Base-by-base conservation (phyloP, 2,113 vertebrate genomes). In the Macroglossus sobrinus region DNA sequence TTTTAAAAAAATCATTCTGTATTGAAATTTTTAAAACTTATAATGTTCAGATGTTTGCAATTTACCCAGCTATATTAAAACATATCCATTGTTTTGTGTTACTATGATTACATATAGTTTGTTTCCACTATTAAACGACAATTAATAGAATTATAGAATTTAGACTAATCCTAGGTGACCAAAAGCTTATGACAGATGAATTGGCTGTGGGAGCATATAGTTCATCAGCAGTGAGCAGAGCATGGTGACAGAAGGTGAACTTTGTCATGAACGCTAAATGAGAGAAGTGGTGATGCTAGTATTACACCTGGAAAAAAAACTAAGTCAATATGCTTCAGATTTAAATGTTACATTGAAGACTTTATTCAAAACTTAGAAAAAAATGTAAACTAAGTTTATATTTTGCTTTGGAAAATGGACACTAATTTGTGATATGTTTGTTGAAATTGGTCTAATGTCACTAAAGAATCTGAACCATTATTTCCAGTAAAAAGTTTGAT, bases 231-330 rank as follows among this genome's bases (percentile, higher is more conserved):
- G 15, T 71, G 35, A 6, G 7, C 15, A 4, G 5, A 53, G 26
- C 2, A 6, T 0, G 47, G 11, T 75, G 26, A 50, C 4, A 7
- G 3, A 33, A 53, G 10, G 26, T 50, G 5, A 38, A 10, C 22
- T 19, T 61, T 35, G 24, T 24, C 16, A 33, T n/a, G n/a, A 28
- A 40, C 5, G 5, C 2, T 72, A 1, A 0, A 38, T 7, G 11
- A 71, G 1, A n/a, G 4, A 45, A 12, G 11, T 1, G 4, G 19
- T 12, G 3, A 71, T 4, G 5, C 0, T 4, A 66, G 1, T 9
- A 21, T 59, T 22, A n/a, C 6, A 47, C 1, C 3, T n/a, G 38
- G 22, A n/a, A 15, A 89, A 72, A 89, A 72, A 43, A 22, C 1
- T 1, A 61, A 78, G 30, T 47, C 7, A 76, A 0, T 16, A 14